Percentiles rank a stretch among this genome's conserved stretches.
Evolutionary conservation across 2,113 vertebrate species (phyloP).

Genomic region (Tricholaema leucomelas): DNA sequence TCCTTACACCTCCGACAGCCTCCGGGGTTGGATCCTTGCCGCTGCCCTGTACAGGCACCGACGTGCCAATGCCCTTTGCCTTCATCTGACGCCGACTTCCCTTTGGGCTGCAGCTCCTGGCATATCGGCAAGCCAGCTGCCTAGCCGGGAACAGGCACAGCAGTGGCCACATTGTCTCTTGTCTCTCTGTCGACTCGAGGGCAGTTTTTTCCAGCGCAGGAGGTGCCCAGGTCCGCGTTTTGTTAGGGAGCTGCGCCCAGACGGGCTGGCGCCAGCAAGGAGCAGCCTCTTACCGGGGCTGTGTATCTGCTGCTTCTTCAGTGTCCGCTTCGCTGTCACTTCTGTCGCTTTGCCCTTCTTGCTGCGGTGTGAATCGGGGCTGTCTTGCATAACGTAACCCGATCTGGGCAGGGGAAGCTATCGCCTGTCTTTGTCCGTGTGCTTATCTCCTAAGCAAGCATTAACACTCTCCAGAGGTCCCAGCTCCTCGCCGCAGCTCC

Average conservation of each 20-base stretch:
- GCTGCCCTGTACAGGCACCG: not conserved
- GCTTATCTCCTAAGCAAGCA: not conserved
- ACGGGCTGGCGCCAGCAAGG: not conserved
- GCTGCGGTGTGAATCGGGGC: not conserved
- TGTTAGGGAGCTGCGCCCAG: not conserved
- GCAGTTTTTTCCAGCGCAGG: not conserved
- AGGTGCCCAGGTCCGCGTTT: not conserved
- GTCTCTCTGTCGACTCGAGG: not conserved
- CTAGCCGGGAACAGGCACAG: not conserved
- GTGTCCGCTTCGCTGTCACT: not conserved
- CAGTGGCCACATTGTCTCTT: not conserved
- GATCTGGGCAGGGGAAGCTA: not conserved
- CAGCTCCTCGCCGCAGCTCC: not conserved
- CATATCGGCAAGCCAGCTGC: not conserved
- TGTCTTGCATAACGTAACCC: not conserved
- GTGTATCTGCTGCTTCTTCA: not conserved
- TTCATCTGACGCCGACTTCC: not conserved
- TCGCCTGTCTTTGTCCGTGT: not conserved
- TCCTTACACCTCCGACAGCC: not conserved
- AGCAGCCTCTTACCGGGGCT: not conserved
- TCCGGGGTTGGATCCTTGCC: accelerated
- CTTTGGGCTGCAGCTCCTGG: not conserved
- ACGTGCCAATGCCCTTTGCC: not conserved
- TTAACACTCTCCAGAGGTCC: not conserved
- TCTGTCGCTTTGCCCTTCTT: constrained; percentile 28